Evolutionary conservation across 2,113 vertebrate genomes (phyloP), one percentile per base, ranked within the genome.

Genomic region (Caretta caretta): DNA sequence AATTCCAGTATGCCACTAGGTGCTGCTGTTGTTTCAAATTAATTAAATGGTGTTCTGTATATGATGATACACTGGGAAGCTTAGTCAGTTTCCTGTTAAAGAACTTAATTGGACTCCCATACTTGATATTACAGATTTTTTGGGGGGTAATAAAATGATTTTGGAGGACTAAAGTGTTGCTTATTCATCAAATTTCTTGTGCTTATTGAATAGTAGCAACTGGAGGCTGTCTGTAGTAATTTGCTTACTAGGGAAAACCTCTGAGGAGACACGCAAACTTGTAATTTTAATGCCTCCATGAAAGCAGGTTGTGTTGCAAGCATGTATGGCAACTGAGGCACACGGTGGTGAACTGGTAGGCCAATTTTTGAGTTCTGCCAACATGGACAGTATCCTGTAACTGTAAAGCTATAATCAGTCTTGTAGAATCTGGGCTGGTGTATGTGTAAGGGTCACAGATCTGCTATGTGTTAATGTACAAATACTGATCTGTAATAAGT

Each of bases 11-110:
- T 69, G 86, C 96, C 96, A 27, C 89, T 69, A 97, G 97, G 87
- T 94, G 97, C 54, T 96, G 96, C 96, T 97, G 69, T 83, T 84
- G 80, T 22, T 8, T 86, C 20, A 54, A 1, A n/a, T 53, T 20
- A 7, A 1, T 11, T 7, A 2, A 2, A 11, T 6, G 13, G 17
- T 53, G 31, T 29, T 75, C 0, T 0, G 10, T 46, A 1, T 69
- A 69, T 5, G 5, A 1, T 51, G 78, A 22, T 19, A 5, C 3
- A 0, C 1, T 3, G 35, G 4, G 50, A 1, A 3, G 7, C 20
- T 6, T 2, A 2, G 1, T 20, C 2, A 1, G 2, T 0, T 90
- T 88, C 14, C 79, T 62, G 46, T 19, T 88, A 25, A 12, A 50
- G 79, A 1, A 8, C 35, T 80, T 50, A 51, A 19, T 6, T 35